Percentiles rank a stretch among this genome's conserved stretches.
Conservation (phyloP, 92 coral and sea anemone genomes). For the Paramuricea clavata region DNA sequence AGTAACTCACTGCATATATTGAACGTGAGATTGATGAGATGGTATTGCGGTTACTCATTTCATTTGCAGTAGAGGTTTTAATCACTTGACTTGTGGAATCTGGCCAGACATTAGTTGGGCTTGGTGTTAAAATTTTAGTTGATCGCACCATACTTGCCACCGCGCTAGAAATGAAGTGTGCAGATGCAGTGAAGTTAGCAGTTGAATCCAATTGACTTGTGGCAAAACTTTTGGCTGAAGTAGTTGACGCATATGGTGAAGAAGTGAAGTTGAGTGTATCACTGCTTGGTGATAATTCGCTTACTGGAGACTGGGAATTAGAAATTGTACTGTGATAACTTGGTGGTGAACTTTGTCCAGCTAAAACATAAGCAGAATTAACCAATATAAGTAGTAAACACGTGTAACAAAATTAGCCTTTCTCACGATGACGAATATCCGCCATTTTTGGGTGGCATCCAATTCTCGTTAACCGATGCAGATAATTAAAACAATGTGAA, state of each 20-base stretch:
- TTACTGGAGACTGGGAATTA: not conserved
- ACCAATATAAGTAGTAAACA: not conserved
- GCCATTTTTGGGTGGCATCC: no score
- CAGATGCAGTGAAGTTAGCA: no score
- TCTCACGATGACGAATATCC: no score
- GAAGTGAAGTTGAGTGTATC: not conserved
- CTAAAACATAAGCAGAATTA: not conserved
- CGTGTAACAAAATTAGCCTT: no score
- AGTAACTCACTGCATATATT: not conserved
- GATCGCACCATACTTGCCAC: not conserved
- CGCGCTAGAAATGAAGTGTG: not conserved
- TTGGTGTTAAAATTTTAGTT: not conserved
- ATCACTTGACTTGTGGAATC: not conserved
- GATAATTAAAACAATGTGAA: no score
- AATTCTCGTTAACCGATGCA: no score
- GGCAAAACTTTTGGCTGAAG: not conserved
- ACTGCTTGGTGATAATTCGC: not conserved
- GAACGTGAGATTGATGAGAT: not conserved
- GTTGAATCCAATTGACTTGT: no score
- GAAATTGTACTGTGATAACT: no score
- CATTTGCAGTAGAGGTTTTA: not conserved
- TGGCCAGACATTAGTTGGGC: no score
- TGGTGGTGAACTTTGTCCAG: no score
- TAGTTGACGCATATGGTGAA: not conserved
- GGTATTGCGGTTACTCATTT: not conserved